Conservation (phyloP, 2,888 invertebrate species). For the Priocnemis perturbator region DNA sequence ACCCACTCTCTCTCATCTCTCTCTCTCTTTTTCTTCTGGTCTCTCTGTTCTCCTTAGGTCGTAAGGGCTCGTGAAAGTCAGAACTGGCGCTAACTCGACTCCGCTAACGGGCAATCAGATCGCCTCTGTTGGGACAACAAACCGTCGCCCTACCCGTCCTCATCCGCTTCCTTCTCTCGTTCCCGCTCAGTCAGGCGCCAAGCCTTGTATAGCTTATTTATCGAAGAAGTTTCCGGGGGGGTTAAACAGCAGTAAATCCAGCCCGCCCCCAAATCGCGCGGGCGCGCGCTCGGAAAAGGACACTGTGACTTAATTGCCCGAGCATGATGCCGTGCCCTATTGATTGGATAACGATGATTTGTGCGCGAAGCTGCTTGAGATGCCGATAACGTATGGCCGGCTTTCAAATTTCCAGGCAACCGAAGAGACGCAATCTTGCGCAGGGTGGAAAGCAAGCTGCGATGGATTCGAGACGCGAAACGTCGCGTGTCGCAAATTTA, state of each 20-base stretch:
- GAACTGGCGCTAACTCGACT: slow-evolving; percentile 67
- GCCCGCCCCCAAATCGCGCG: slow-evolving; percentile 18
- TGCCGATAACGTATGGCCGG: too few relatives aligned
- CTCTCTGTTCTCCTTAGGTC: slow-evolving; percentile 29
- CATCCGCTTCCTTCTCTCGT: slow-evolving; percentile 18
- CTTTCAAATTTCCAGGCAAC: too few relatives aligned
- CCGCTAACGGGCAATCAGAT: slow-evolving; percentile 73
- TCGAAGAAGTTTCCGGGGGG: slow-evolving; percentile 69
- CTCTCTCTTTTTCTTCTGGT: slow-evolving; percentile 7
- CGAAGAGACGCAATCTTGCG: too few relatives aligned
- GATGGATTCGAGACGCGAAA: too few relatives aligned
- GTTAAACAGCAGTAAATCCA: slow-evolving; percentile 72
- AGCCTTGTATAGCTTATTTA: slow-evolving; percentile 70
- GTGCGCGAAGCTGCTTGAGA: slow-evolving; percentile 18
- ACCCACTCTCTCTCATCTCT: slow-evolving; percentile 17
- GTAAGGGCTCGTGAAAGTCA: slow-evolving; percentile 59
- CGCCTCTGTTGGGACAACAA: slow-evolving; percentile 72
- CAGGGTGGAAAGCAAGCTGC: too few relatives aligned
- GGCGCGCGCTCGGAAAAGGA: slow-evolving; percentile 47
- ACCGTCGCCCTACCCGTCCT: slow-evolving; percentile 45
- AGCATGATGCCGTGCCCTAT: slow-evolving; percentile 50
- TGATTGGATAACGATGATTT: slow-evolving; percentile 69
- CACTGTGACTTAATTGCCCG: slow-evolving; percentile 68
- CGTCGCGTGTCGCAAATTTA: too few relatives aligned
- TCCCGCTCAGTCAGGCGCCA: slow-evolving; percentile 14